These are phyloP conservation scores for Drosophila pruinosa DNA, from an alignment of 1,140 invertebrate genomes.

Conservation along the genomic window DNA sequence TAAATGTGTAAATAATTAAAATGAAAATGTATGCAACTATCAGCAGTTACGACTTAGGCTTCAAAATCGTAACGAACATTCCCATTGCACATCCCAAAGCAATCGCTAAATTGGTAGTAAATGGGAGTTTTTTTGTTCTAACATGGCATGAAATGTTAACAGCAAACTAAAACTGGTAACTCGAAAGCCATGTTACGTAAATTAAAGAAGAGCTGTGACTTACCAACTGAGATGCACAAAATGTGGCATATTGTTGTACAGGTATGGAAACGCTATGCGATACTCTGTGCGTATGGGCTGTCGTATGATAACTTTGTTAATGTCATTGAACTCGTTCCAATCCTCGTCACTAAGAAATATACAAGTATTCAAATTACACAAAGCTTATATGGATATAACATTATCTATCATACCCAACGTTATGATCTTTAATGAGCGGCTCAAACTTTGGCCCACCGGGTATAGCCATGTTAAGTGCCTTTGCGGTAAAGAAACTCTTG, in stretches of 20 bases:
- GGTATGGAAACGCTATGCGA: slow-evolving; percentile 99
- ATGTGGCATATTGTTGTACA: slow-evolving; percentile 99
- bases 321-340: slow-evolving; percentile 99
- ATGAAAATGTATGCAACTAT: slow-evolving; percentile 68
- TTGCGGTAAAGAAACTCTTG: slow-evolving; percentile 99
- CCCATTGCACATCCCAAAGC: slow-evolving; percentile 60
- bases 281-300: slow-evolving; percentile 99
- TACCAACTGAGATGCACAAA: slow-evolving; percentile 97
- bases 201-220: slow-evolving; percentile 72
- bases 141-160: slow-evolving; percentile 54
- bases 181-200: slow-evolving; percentile 50
- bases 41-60: slow-evolving; percentile 63
- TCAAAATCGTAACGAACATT: slow-evolving; percentile 61
- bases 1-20: neutral
- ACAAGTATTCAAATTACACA: neutral
- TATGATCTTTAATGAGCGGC: slow-evolving; percentile 98
- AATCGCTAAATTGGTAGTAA: slow-evolving; percentile 74
- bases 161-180: slow-evolving; percentile 30
- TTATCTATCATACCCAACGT: slow-evolving; percentile 89
- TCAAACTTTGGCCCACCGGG: slow-evolving; percentile 99
- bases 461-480: slow-evolving; percentile 99
- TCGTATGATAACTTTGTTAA: slow-evolving; percentile 99
- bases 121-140: slow-evolving; percentile 51
- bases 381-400: neutral
- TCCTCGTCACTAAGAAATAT: slow-evolving; percentile 94